phyloP scores from a whole-genome alignment of 2,113 vertebrate species.

The Sciurus niger region DNA sequence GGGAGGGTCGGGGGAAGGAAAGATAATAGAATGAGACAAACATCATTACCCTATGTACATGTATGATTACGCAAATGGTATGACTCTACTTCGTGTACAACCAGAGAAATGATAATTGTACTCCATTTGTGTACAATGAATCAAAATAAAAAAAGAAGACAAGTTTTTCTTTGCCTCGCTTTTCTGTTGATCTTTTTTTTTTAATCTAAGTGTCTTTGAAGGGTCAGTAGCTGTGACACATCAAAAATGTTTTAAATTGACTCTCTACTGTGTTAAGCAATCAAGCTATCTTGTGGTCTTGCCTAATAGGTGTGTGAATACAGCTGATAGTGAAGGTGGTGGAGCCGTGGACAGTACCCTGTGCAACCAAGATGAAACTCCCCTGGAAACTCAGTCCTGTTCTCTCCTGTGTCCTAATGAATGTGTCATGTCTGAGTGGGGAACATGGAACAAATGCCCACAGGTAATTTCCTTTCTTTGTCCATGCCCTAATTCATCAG shows the following conservation, averaged over 20 bases:
- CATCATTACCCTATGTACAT: no score
- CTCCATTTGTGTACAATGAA: no score
- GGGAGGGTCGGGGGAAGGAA: no score
- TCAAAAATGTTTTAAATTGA: background rate
- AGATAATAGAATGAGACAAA: no score
- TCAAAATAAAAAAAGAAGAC: no score
- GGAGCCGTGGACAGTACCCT: slow-evolving; percentile 88
- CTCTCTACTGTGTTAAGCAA: background rate
- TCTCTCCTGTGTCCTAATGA: slow-evolving; percentile 93
- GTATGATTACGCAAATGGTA: no score
- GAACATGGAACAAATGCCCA: slow-evolving; percentile 94
- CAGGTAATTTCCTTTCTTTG: slow-evolving; percentile 89
- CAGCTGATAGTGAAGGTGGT: slow-evolving; percentile 82
- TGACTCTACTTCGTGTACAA: no score
- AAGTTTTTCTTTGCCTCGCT: background rate
- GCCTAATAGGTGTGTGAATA: slow-evolving; percentile 92
- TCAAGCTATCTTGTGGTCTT: background rate
- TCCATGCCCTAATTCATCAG: background rate
- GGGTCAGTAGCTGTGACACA: background rate
- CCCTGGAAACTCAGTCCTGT: slow-evolving; percentile 91
- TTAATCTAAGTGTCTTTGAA: background rate
- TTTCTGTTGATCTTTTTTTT: background rate
- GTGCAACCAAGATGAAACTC: slow-evolving; percentile 92
- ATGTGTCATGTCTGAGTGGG: slow-evolving; percentile 95
- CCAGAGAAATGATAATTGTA: no score